Percentiles rank a stretch among this genome's conserved stretches.
Evolutionary conservation across 2,797 vertebrate species (phyloP).

Genomic region (Urosaurus nigricauda): DNA sequence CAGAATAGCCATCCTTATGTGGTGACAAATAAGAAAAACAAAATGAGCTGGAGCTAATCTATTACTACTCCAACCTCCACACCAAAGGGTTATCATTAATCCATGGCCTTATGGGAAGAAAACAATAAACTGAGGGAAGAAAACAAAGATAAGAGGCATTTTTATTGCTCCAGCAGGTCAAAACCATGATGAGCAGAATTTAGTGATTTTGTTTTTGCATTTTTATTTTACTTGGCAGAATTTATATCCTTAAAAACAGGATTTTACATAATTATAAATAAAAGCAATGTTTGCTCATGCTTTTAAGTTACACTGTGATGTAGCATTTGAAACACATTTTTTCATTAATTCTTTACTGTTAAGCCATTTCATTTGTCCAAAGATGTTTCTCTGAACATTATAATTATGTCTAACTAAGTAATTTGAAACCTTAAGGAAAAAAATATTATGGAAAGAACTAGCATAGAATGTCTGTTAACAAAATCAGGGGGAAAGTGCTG

Average conservation of each 20-base stretch:
- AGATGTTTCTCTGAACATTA: neutral
- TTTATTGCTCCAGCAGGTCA: neutral
- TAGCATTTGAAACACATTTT: neutral
- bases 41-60: neutral
- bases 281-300: neutral
- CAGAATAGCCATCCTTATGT: neutral
- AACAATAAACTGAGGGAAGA: neutral
- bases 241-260: neutral
- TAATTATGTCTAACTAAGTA: neutral
- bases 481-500: neutral
- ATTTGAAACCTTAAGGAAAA: neutral
- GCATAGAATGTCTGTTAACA: neutral
- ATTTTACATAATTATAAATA: neutral
- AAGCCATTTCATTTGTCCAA: neutral
- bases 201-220: neutral
- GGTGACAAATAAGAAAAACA: neutral
- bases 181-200: neutral
- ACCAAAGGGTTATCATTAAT: neutral
- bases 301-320: neutral
- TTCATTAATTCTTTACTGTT: neutral
- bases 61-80: neutral
- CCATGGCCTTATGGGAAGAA: neutral
- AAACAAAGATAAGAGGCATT: neutral
- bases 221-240: neutral
- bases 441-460: neutral